Base-by-base conservation (phyloP, 2,797 vertebrate species). In the Lepilemur ruficaudatus region DNA sequence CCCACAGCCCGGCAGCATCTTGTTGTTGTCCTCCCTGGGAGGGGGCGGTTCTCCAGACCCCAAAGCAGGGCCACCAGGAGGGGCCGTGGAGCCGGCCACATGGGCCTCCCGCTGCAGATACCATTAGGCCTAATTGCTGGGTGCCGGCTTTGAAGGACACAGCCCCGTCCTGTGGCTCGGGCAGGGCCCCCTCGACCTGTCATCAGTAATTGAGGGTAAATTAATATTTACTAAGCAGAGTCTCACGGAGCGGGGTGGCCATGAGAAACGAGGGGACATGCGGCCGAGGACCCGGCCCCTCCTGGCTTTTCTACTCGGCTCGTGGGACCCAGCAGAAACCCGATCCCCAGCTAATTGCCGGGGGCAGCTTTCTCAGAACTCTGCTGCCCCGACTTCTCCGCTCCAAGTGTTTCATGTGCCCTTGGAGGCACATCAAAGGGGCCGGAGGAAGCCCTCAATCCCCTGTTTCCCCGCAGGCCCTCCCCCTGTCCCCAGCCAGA, bases 151-250 rank as follows among this genome's bases (percentile, higher is more conserved):
- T 99, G 99, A 99, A 99, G 99, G 98, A 97, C 98, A 97, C 98
- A 96, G 82, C 72, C 98, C 98, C 97, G 93, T 98, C 98, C 98
- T 97, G 95, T 84, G 97, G 98, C 97, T 78, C 89, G 96, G 98
- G 98, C 97, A 95, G 98, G 97, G 95, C 95, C 98, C 98, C 98
- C 98, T 99, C 98, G 94, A 97, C 98, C 98, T 99, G 99, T 99
- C 99, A 98, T 98, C 98, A 98, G 98, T 97, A 98, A 99, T 99
- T 98, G 98, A 97, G 98, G 97, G 98, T 97, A 98, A 98, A 98
- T 98, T 98, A 98, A 98, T 97, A 98, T 98, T 99, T 99, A 99
- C 98, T 98, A 98, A 99, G 98, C 98, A 98, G 98, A 98, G 98
- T 93, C 98, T 98, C 96, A 93, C 13, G 97, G 97, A 87, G 96